phyloP scores from a whole-genome alignment of 2,113 vertebrate genomes.

The Sinocyclocheilus anshuiensis region DNA sequence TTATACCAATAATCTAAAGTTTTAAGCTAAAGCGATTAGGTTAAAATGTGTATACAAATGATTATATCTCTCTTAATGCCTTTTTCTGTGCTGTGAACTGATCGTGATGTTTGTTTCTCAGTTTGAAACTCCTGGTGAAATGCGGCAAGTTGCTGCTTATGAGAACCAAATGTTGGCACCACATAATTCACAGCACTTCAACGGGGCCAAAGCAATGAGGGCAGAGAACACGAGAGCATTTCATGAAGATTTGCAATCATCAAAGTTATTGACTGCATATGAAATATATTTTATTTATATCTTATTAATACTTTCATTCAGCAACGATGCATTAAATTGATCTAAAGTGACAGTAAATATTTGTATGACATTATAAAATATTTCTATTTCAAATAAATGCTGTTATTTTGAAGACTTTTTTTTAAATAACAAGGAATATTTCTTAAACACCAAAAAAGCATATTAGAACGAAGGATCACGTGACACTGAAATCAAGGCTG shows the following conservation, averaged over 20 bases:
- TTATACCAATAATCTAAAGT: neutral
- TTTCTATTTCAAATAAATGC: neutral
- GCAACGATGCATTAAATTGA: neutral
- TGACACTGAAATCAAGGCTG: neutral
- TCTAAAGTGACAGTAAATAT: neutral
- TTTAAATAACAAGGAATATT: neutral
- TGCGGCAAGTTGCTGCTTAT: slow-evolving; percentile 74
- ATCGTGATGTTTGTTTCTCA: slow-evolving; percentile 15
- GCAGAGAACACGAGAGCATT: neutral
- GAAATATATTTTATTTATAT: neutral
- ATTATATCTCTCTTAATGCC: neutral
- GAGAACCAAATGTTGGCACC: slow-evolving; percentile 82
- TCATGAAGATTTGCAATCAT: neutral
- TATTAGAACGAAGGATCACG: neutral
- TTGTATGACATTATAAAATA: neutral
- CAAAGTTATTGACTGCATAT: neutral
- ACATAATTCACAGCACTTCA: slow-evolving; percentile 1
- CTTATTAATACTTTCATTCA: neutral
- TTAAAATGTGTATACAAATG: neutral
- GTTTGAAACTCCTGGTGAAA: neutral
- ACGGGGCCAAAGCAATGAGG: neutral
- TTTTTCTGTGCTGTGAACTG: slow-evolving; percentile 21
- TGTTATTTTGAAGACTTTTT: neutral
- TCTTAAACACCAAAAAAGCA: neutral
- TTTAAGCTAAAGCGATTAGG: neutral